Evolutionary conservation across 2,797 vertebrate species (phyloP).

Genomic region (Staurois parvus): DNA sequence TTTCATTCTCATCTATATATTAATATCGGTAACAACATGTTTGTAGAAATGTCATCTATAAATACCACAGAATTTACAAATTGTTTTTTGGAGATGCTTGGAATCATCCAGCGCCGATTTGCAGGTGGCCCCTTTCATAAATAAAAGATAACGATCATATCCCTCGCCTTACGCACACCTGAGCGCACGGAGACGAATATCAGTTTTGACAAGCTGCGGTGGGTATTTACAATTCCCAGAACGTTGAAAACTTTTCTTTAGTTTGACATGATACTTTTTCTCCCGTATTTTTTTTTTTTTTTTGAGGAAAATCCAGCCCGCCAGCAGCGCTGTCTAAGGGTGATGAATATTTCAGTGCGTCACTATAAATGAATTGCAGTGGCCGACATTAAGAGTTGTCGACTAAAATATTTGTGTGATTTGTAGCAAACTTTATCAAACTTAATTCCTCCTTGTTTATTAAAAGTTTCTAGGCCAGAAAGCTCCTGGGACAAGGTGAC

Average conservation of each 20-base stretch:
- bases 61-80: too few species aligned
- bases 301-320: slow-evolving; percentile 1
- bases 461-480: slow-evolving; percentile 35
- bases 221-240: neutral
- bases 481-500: slow-evolving; percentile 21
- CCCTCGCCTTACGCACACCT: neutral
- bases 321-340: slow-evolving; percentile 16
- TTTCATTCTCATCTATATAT: too few species aligned
- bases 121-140: neutral
- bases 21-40: too few species aligned
- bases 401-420: slow-evolving; percentile 23
- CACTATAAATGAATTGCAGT: slow-evolving; percentile 17
- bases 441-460: neutral
- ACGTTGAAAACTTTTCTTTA: neutral
- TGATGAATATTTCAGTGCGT: slow-evolving; percentile 39
- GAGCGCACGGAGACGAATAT: slow-evolving; percentile 1
- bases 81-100: too few species aligned
- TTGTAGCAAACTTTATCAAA: slow-evolving; percentile 8
- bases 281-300: neutral
- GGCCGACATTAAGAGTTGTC: neutral
- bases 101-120: neutral
- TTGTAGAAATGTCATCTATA: too few species aligned
- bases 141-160: slow-evolving; percentile 7
- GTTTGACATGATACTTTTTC: slow-evolving; percentile 41
- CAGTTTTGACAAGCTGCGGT: neutral